Conservation (phyloP, 2,113 vertebrate species). For the Catharus minimus region DNA sequence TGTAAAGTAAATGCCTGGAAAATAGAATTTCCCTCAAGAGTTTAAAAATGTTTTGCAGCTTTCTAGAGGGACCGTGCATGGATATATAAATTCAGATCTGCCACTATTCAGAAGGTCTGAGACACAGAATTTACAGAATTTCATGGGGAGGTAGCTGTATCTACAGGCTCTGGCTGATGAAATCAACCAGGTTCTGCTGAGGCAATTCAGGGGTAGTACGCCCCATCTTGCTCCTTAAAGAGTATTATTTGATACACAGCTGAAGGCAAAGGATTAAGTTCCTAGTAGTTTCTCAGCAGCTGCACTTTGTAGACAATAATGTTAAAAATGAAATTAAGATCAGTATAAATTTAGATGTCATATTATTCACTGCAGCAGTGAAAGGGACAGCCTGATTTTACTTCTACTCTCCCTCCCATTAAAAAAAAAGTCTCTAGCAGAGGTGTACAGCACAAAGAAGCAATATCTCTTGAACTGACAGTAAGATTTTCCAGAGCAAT, state of each 20-base stretch:
- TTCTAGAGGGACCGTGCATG: neutral
- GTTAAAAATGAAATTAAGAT: neutral
- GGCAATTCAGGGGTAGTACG: neutral
- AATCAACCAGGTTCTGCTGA: neutral
- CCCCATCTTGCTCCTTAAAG: neutral
- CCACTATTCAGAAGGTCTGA: neutral
- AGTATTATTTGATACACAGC: neutral
- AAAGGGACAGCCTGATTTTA: neutral
- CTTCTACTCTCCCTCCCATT: neutral
- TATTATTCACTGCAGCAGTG: accelerated
- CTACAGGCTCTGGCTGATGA: neutral
- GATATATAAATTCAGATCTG: neutral
- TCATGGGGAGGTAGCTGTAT: neutral
- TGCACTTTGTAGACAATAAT: neutral
- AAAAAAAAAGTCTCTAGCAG: neutral
- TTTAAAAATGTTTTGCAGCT: slow-evolving; percentile 3
- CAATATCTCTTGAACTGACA: neutral
- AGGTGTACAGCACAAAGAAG: neutral
- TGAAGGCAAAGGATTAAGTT: neutral
- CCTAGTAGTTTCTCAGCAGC: neutral
- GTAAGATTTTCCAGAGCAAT: neutral
- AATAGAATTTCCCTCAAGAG: neutral
- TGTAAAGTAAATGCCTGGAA: slow-evolving; percentile 8
- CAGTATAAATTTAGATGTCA: neutral
- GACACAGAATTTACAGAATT: neutral